phyloP scores from a whole-genome alignment of 2,797 vertebrate genomes.

The Parauchenoglanis punctatus region DNA sequence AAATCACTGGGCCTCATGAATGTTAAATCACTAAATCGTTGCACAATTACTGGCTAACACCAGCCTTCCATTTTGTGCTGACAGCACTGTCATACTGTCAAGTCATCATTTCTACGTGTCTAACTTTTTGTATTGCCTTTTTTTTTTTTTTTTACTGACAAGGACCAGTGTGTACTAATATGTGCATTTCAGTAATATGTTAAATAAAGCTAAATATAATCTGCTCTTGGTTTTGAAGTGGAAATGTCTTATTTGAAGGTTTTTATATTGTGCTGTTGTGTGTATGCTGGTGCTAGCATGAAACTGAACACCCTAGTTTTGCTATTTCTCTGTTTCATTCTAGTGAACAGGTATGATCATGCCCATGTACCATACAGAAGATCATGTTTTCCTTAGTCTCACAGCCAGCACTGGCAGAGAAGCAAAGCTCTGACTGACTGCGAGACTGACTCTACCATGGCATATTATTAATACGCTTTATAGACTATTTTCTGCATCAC shows the following conservation, averaged over 20 bases:
- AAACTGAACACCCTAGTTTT: neutral
- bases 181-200: slow-evolving; percentile 23
- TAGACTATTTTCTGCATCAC: neutral
- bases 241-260: neutral
- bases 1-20: slow-evolving; percentile 26
- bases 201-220: slow-evolving; percentile 34
- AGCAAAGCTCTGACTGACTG: neutral
- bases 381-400: neutral
- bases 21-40: slow-evolving; percentile 32
- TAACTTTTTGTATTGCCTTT: slow-evolving; percentile 22
- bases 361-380: neutral
- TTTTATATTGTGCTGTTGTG: neutral
- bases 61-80: slow-evolving; percentile 8
- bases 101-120: slow-evolving; percentile 11
- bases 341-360: neutral
- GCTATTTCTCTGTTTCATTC: neutral
- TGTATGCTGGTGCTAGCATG: neutral
- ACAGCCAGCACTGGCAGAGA: neutral
- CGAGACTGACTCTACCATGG: neutral
- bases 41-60: slow-evolving; percentile 28
- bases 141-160: slow-evolving; percentile 15
- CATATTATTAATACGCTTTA: neutral
- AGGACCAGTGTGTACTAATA: slow-evolving; percentile 8
- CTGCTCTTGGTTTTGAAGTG: neutral
- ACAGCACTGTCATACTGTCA: neutral